Base-by-base conservation (phyloP, 92 coral and sea anemone species). In the Porites cylindrica region DNA sequence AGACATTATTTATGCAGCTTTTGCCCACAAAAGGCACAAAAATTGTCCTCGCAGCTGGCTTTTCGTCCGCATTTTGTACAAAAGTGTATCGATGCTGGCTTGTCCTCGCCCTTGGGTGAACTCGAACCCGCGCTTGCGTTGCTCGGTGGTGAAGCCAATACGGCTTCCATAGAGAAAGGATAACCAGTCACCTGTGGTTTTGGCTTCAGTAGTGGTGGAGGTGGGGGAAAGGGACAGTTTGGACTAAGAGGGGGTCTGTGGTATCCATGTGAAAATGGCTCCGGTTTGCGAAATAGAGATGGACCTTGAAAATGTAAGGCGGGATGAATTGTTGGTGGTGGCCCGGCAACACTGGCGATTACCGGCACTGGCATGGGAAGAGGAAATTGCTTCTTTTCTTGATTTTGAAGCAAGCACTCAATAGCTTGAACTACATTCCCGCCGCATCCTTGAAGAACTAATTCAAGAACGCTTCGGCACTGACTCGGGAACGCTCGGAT, bases 341-440 rank as follows among this genome's bases (percentile, higher is more conserved):
- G 81, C 8, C 85, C 90, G 24, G 62, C 90, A 84, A 88, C 89
- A 82, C 90, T 92, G 6, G 94, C 94, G 16, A 95, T 82, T 53
- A 95, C 85, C 38, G 98, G 98, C 13, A 94, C 85, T 0, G 94
- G 94, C 83, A 95, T 89, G 19, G 90, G 94, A 4, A 95, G 53
- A 0, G 84, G 78, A n/a, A 88, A 93, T 26, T 90, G 88, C 56
- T 84, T 95, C 81, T 93, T 85, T 70, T 93, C 95, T 75, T 96
- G 97, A 73, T 93, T 95, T 59, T 94, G 91, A 60, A 97, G 91
- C 61, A 97, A 87, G 78, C 98, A 97, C 72, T 97, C 99, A 53
- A 97, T 97, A 10, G 99, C 98, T 85, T 97, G 99, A 6, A 97
- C 99, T 7, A 97, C 99, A 72, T 97, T 97, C 1, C 99, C 98